phyloP scores from a whole-genome alignment of 2,888 invertebrate genomes.

The Clitarchus hookeri region DNA sequence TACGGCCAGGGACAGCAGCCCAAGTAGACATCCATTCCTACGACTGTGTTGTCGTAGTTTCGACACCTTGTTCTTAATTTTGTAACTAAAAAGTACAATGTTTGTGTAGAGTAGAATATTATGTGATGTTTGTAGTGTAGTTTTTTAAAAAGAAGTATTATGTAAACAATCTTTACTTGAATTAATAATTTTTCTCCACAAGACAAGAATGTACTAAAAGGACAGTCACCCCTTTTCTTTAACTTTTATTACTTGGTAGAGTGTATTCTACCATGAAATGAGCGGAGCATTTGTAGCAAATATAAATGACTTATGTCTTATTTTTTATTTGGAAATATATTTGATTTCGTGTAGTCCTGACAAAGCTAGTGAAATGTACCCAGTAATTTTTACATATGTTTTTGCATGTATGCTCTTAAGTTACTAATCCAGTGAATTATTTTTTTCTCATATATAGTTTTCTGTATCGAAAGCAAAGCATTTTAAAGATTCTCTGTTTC shows the following conservation, averaged over 20 bases:
- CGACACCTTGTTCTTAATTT: not conserved
- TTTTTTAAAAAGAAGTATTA: not conserved
- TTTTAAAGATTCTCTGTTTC: too few relatives aligned
- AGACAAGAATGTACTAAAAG: not conserved
- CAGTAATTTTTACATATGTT: not conserved
- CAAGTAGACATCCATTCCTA: constrained; percentile 20
- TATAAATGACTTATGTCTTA: not conserved
- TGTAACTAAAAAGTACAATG: constrained; percentile 6
- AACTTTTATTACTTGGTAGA: not conserved
- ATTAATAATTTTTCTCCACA: not conserved
- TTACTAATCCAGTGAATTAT: too few relatives aligned
- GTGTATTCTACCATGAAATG: not conserved
- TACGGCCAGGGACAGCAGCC: constrained; percentile 29
- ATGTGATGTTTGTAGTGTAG: constrained; percentile 6
- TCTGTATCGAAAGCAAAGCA: too few relatives aligned
- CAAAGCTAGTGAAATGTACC: not conserved
- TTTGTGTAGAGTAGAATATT: not conserved
- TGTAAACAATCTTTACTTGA: not conserved
- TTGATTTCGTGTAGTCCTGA: not conserved
- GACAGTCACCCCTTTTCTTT: not conserved
- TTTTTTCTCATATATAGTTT: too few relatives aligned
- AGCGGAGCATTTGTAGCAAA: not conserved
- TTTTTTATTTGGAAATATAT: not conserved
- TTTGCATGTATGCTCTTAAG: not conserved
- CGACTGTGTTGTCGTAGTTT: constrained; percentile 1